phyloP scores from a whole-genome alignment of 2,113 vertebrate genomes.

The Raja brachyura region DNA sequence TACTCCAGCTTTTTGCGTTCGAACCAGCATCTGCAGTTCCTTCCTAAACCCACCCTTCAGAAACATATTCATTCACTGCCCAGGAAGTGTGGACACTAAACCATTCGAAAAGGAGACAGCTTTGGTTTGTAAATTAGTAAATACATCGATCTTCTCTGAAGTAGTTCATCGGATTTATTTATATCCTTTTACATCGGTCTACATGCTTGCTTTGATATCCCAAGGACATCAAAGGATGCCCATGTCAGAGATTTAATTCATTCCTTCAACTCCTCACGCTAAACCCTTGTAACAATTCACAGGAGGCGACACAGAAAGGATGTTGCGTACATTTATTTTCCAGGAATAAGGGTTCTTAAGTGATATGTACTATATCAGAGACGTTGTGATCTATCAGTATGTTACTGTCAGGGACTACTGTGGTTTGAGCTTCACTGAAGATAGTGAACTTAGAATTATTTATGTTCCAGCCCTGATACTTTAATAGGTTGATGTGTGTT shows the following conservation, averaged over 20 bases:
- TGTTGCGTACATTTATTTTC: not conserved
- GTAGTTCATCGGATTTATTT: not conserved
- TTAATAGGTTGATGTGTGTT: conserved; percentile 28
- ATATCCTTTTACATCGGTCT: not conserved
- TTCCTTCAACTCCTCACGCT: not conserved
- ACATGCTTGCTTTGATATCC: not conserved
- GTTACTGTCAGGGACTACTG: not conserved
- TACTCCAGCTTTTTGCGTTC: no score
- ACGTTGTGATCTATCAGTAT: not conserved
- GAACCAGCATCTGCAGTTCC: no score
- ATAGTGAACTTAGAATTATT: conserved; percentile 27
- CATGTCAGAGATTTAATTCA: not conserved
- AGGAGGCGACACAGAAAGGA: not conserved
- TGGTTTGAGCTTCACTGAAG: conserved; percentile 11
- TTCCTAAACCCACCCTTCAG: not conserved
- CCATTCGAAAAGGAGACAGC: not conserved
- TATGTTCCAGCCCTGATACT: conserved; percentile 32
- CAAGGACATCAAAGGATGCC: not conserved
- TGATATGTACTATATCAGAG: not conserved
- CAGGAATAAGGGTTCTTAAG: not conserved
- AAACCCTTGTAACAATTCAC: not conserved
- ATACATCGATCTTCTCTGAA: not conserved
- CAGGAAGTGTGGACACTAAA: not conserved
- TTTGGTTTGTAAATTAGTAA: not conserved
- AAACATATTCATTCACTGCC: not conserved